Percentiles rank a stretch among this genome's conserved stretches.
These are phyloP conservation scores for Enteromius treurensis DNA, from an alignment of 2,797 vertebrate species.

Conservation along the genomic window DNA sequence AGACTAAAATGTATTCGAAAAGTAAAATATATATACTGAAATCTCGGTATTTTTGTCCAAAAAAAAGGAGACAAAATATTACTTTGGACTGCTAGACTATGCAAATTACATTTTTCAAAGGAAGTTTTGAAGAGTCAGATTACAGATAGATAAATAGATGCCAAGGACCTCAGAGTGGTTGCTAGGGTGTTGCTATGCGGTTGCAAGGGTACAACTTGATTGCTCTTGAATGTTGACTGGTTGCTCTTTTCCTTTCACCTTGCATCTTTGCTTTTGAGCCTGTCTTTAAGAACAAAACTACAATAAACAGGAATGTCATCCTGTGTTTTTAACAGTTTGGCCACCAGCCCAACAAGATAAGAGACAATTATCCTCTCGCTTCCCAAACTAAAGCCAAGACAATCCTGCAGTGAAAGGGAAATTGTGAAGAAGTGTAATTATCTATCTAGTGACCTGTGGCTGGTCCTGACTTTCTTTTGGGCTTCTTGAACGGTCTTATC, in stretches of 20 bases:
- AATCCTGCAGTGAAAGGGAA: conserved; percentile 63
- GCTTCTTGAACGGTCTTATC: conserved; percentile 44
- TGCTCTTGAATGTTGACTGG: too few relatives aligned
- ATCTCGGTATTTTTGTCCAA: too few relatives aligned
- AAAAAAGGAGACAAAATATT: too few relatives aligned
- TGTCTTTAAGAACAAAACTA: background rate
- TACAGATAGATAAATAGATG: too few relatives aligned
- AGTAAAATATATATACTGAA: background rate
- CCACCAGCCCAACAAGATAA: conserved; percentile 36
- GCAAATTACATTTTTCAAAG: too few relatives aligned
- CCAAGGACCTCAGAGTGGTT: too few relatives aligned
- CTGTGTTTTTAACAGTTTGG: conserved; percentile 17
- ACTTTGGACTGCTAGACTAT: too few relatives aligned
- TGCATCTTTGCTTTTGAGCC: background rate
- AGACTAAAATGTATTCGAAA: background rate
- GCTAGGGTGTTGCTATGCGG: too few relatives aligned
- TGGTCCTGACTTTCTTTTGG: conserved; percentile 21
- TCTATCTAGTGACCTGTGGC: conserved; percentile 65
- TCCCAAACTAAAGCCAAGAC: conserved; percentile 69
- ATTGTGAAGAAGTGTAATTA: conserved; percentile 68
- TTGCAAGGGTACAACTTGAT: too few relatives aligned
- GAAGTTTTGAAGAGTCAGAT: too few relatives aligned
- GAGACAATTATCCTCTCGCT: conserved; percentile 67
- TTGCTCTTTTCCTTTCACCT: conserved; percentile 18
- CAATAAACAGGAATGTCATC: background rate